Evolutionary conservation across 2,888 invertebrate genomes (phyloP).

Genomic region (Nemotelus pantherinus): DNA sequence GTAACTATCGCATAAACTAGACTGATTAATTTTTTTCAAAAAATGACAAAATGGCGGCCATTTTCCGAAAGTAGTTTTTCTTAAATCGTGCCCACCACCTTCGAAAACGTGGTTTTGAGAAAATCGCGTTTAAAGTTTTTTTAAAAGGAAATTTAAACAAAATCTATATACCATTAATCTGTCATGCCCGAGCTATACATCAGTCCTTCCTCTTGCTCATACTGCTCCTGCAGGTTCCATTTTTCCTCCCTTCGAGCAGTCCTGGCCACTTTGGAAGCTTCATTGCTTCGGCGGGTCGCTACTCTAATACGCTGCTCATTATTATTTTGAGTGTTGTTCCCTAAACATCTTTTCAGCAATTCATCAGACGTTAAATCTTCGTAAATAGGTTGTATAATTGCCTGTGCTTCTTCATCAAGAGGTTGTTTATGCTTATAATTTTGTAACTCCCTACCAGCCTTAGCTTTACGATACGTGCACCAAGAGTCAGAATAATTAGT

Average conservation of each 20-base stretch:
- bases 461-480: background rate
- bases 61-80: no score
- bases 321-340: background rate
- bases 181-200: background rate
- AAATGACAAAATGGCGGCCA: no score
- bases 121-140: background rate
- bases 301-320: background rate
- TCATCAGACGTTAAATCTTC: conserved; percentile 1
- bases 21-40: no score
- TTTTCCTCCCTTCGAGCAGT: background rate
- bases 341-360: background rate
- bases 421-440: conserved; percentile 16
- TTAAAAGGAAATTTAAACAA: background rate
- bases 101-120: background rate
- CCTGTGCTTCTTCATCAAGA: conserved; percentile 10
- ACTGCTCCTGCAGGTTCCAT: background rate
- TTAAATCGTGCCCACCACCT: background rate
- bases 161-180: background rate
- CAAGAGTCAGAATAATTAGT: background rate
- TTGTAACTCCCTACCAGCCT: conserved; percentile 31
- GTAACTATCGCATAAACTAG: no score
- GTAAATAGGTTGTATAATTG: background rate
- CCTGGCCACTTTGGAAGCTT: background rate
- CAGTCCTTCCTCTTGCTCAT: background rate
- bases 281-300: background rate